A percentile compares a stretch with the other conserved stretches of the same genome.
Conservation (phyloP, 2,888 invertebrate genomes). For the Choreutis nemorana region DNA sequence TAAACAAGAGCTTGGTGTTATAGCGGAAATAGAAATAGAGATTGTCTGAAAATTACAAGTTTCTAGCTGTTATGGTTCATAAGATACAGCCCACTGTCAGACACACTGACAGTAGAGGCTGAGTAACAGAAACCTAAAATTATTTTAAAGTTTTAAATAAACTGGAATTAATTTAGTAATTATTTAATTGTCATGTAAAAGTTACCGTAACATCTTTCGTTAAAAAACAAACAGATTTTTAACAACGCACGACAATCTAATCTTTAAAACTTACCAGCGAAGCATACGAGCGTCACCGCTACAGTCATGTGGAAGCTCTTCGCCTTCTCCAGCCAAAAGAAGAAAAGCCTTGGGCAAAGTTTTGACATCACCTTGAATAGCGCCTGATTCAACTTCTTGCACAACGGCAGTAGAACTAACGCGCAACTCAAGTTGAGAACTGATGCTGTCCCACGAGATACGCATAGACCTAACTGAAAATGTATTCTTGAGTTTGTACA, state of each 20-base stretch:
- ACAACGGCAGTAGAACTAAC: conserved; percentile 52
- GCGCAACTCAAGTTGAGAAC: conserved; percentile 53
- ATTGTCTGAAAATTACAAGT: no score
- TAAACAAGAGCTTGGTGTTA: no score
- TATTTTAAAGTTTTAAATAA: no score
- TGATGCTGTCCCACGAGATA: conserved; percentile 63
- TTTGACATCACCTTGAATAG: conserved; percentile 38
- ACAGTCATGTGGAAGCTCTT: conserved; percentile 64
- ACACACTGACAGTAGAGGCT: no score
- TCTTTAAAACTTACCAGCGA: conserved; percentile 48
- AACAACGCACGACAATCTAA: conserved; percentile 2
- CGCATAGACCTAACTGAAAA: conserved; percentile 60
- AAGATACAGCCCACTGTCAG: no score
- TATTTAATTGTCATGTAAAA: no score
- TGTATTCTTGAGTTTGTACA: no score
- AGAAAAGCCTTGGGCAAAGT: conserved; percentile 43
- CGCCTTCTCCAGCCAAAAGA: conserved; percentile 56
- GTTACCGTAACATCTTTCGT: no score
- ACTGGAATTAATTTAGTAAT: no score
- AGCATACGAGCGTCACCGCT: conserved; percentile 49
- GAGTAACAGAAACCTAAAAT: no score
- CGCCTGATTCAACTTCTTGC: conserved; percentile 57
- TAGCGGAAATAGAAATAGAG: no score
- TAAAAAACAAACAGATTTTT: not conserved
- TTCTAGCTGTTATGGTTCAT: no score